Conservation (phyloP, 2,888 invertebrate genomes). For the Unio delphinus region DNA sequence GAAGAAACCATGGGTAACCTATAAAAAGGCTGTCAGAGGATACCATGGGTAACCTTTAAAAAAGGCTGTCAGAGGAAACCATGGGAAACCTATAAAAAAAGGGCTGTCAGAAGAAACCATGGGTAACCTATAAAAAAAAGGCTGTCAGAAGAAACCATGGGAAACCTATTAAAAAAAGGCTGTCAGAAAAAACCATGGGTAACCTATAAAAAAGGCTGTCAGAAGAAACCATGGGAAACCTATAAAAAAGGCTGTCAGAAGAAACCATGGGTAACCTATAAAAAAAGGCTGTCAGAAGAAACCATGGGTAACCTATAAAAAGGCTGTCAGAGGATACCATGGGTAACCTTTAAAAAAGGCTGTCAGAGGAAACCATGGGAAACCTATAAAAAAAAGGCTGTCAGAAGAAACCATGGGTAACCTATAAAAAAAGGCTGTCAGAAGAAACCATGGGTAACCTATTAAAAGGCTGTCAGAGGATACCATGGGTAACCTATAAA, state of each 20-base stretch:
- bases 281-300: neutral
- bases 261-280: neutral
- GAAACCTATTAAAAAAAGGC: too few species aligned
- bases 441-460: neutral
- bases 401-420: too few species aligned
- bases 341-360: neutral
- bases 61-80: neutral
- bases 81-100: neutral
- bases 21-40: neutral
- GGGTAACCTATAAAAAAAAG: neutral
- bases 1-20: neutral
- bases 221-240: too few species aligned
- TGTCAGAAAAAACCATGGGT: too few species aligned
- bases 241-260: neutral
- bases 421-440: neutral
- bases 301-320: neutral
- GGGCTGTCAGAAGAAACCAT: too few species aligned
- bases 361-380: too few species aligned
- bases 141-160: neutral
- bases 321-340: neutral
- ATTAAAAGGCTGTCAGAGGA: neutral
- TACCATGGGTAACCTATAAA: neutral
- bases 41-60: too few species aligned
- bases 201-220: neutral
- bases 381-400: neutral